Conservation (phyloP, 92 coral and sea anemone species). For the Parazoanthus swiftii region DNA sequence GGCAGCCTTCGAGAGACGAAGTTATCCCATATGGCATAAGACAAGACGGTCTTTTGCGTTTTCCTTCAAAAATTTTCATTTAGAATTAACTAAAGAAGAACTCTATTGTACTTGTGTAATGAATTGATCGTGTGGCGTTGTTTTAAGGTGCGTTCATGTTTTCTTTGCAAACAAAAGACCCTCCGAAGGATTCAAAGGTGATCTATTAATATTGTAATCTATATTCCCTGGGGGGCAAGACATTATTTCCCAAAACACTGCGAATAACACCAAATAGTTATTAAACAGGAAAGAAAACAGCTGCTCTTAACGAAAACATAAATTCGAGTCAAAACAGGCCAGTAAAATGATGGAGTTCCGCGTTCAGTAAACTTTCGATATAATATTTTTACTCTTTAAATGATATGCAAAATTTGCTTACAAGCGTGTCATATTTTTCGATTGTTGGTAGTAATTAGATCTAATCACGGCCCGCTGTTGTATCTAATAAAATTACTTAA, state of each 20-base stretch:
- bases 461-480: constrained; percentile 72
- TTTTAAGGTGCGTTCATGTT: constrained; percentile 35
- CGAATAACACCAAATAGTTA: constrained; percentile 43
- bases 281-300: constrained; percentile 41
- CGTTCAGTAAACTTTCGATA: constrained; percentile 1
- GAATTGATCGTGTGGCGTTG: neutral
- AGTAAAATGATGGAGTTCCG: neutral
- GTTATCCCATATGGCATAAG: neutral
- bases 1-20: neutral
- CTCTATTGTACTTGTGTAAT: constrained; percentile 21
- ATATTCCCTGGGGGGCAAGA: constrained; percentile 43
- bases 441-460: constrained; percentile 59
- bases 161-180: constrained; percentile 24
- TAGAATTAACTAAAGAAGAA: neutral
- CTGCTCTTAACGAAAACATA: constrained; percentile 39
- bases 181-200: constrained; percentile 33
- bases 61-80: neutral
- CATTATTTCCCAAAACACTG: constrained; percentile 43
- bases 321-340: constrained; percentile 28
- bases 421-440: constrained; percentile 48
- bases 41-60: neutral
- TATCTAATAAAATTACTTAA: constrained; percentile 82
- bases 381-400: neutral
- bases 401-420: constrained; percentile 27
- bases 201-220: constrained; percentile 53